Percentiles rank a stretch among this genome's conserved stretches.
Evolutionary conservation across 2,888 invertebrate genomes (phyloP).

Genomic region (Pterostichus madidus): DNA sequence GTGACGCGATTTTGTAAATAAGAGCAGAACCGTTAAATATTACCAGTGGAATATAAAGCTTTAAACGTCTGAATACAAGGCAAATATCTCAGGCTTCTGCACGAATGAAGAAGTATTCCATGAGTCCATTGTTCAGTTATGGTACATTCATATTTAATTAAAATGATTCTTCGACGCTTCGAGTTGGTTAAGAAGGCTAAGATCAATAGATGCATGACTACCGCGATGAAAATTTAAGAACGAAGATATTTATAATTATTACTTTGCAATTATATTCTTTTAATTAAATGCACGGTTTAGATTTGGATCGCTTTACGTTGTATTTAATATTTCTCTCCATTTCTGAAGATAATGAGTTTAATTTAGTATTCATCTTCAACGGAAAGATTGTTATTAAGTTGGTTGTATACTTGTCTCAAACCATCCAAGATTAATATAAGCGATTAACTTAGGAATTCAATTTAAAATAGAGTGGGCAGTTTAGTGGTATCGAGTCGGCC

Average conservation of each 20-base stretch:
- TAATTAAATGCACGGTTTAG: no score
- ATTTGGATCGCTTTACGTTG: no score
- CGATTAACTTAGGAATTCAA: no score
- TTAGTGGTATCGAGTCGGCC: no score
- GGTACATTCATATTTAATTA: conserved; percentile 50
- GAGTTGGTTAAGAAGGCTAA: conserved; percentile 3
- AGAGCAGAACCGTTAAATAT: conserved; percentile 43
- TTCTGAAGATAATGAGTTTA: no score
- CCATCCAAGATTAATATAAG: no score
- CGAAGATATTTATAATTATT: background rate
- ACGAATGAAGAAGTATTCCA: conserved; percentile 33
- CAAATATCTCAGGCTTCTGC: conserved; percentile 42
- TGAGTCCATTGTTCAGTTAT: conserved; percentile 39
- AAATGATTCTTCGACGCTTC: conserved; percentile 39
- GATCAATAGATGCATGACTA: background rate
- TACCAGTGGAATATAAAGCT: conserved; percentile 41
- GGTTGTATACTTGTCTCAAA: no score
- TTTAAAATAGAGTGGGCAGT: no score
- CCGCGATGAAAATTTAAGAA: background rate
- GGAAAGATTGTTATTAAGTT: no score
- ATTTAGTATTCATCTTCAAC: no score
- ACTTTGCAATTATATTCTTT: no score
- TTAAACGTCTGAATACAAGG: background rate
- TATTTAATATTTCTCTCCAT: no score
- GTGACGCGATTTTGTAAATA: conserved; percentile 52